phyloP scores from a whole-genome alignment of 2,113 vertebrate genomes.

The Boulengeromyrus knoepffleri region DNA sequence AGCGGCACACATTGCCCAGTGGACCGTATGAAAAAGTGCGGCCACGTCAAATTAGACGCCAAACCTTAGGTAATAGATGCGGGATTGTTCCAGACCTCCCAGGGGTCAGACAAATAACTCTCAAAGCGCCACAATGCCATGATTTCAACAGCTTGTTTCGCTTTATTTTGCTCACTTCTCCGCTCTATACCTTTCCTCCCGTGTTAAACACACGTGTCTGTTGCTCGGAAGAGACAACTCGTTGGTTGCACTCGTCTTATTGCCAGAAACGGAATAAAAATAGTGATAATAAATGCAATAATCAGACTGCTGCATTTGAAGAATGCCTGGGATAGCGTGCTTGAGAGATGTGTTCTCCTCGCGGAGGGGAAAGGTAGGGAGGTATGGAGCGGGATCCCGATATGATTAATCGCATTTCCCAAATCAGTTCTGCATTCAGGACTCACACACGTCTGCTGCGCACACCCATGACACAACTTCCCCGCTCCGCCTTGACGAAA shows the following conservation, averaged over 20 bases:
- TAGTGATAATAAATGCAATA: conserved; percentile 15
- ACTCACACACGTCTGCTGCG: conserved; percentile 23
- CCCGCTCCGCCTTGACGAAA: not conserved
- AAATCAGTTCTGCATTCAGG: conserved; percentile 54
- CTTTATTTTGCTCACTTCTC: not conserved
- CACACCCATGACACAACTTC: not conserved
- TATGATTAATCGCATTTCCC: conserved; percentile 43
- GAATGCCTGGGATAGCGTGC: not conserved
- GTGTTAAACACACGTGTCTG: conserved; percentile 24
- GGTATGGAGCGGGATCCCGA: conserved; percentile 27
- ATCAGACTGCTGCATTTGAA: conserved; percentile 11
- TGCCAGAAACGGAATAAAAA: conserved; percentile 14
- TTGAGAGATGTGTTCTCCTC: conserved; percentile 14
- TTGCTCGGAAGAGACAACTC: not conserved
- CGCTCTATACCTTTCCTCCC: not conserved
- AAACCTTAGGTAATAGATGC: conserved; percentile 9
- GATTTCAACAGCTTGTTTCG: not conserved
- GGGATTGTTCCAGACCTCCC: not conserved
- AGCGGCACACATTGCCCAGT: not conserved
- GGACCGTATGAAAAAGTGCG: not conserved
- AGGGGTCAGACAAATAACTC: conserved; percentile 3
- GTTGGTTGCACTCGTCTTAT: conserved; percentile 4
- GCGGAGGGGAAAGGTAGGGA: conserved; percentile 46
- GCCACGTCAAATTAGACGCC: conserved; percentile 8
- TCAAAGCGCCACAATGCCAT: not conserved